Base-by-base conservation (phyloP, 2,113 vertebrate genomes). In the Telmatochromis brachygnathus region DNA sequence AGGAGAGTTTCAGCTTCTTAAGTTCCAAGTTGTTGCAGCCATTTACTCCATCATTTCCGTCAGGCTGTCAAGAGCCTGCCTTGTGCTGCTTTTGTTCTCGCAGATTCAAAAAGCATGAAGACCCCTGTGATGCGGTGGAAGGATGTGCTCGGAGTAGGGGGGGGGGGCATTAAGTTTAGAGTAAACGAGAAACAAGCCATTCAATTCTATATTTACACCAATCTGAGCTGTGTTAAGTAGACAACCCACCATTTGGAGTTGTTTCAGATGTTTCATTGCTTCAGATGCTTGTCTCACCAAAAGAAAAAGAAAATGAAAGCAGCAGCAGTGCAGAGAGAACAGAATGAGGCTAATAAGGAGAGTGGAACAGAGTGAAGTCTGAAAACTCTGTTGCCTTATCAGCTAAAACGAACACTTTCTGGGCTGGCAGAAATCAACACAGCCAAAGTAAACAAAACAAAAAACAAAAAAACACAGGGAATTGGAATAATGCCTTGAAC, bases 401-500 rank as follows among this genome's bases (percentile, higher is more conserved):
- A 39, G 21, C 79, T 84, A 28, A 13, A 19, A 21, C 37, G 23
- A 35, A 26, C 17, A 10, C 33, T 62, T 77, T 82, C 11, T 39
- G 49, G n/a, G 51, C 23, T 7, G 26, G 37, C 14, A 54, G 12
- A 37, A 70, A 85, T 62, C 80, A 79, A 62, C 86, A 82, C 33
- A 55, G 53, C 60, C 37, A 87, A 82, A 82, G 84, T 88, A 83
- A 88, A 91, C 45, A 90, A 82, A 77, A 86, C 33, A 56, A 26
- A 7, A 55, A n/a, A 21, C 51, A 21, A 28, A 47, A 58, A 37
- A 39, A 65, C 15, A 19, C 8, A 21, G 77, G 80, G 62, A 81
- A 83, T 75, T 86, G 87, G 83, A 92, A 88, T 89, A 92, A 89
- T 89, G 79, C 87, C 51, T 93, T 70, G 56, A 85, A 82, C 79